Base-by-base conservation (phyloP, 2,797 vertebrate species). In the Epinephelus awoara region DNA sequence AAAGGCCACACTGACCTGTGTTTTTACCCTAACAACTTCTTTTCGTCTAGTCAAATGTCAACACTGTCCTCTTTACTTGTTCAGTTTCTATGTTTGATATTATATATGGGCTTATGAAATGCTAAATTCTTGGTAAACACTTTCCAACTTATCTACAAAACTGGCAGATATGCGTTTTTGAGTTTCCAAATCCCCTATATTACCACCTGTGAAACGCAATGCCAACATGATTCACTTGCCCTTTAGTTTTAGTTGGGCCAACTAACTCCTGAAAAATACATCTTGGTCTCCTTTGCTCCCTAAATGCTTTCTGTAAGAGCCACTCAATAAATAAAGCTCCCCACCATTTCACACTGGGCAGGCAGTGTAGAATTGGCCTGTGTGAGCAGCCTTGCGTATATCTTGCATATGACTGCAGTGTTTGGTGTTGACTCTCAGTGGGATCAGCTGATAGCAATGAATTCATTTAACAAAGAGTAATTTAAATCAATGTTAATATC, bases 401-500 rank as follows among this genome's bases (percentile, higher is more conserved):
- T 73, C 52, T 73, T 82, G 50, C 56, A 49, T 29, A 23, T n/a
- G 61, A 68, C 71, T 80, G 67, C 40, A 61, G 27, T 67, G 18
- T 51, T 7, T 18, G 42, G 9, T 40, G 19, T 57, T 65, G 56
- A 66, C 47, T 78, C 46, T 77, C 3, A 65, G 49, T 29, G 14
- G 34, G 38, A 70, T 78, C 63, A 67, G 42, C 59, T 72, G 27
- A 58, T 64, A n/a, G 14, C 38, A 57, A 63, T 55, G 54, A 52
- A 29, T 72, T 71, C 2, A 64, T 81, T 78, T 55, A 78, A 57
- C 27, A 47, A 2, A 25, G n/a, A 56, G 64, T 82, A 38, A 65
- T 83, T 80, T 57, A 49, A 78, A 83, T 81, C 66, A 71, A 75
- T 81, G 47, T 57, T 54, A 65, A 64, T 67, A 56, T 59, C 1